A percentile compares a stretch with the other conserved stretches of the same genome.
Conservation (phyloP, 2,113 vertebrate species). For the Isichthys henryi region DNA sequence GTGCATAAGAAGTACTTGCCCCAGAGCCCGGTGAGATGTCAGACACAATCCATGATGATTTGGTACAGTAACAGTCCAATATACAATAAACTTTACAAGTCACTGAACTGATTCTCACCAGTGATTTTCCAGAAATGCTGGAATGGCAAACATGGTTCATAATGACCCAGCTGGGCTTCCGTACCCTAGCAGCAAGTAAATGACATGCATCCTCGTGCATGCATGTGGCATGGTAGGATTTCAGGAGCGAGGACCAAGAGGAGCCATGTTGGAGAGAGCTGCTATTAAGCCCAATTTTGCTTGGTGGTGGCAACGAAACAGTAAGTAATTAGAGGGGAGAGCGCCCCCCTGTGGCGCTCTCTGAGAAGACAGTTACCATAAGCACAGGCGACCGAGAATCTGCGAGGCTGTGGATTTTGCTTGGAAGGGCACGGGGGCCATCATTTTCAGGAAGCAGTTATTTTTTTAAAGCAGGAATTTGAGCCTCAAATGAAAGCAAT, state of each 20-base stretch:
- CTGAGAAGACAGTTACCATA: not conserved
- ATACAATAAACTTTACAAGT: not conserved
- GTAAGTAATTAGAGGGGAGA: constrained; percentile 67
- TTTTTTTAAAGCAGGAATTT: not conserved
- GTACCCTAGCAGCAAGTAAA: not conserved
- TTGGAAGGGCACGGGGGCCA: not conserved
- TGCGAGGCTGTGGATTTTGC: not conserved
- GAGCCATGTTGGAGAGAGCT: constrained; percentile 30
- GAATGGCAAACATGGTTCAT: not conserved
- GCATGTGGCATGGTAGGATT: constrained; percentile 44
- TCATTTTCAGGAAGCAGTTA: no score
- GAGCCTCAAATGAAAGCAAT: not conserved
- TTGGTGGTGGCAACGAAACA: constrained; percentile 48
- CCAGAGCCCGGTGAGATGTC: not conserved
- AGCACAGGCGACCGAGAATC: constrained; percentile 28
- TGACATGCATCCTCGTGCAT: constrained; percentile 38
- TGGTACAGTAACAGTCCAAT: not conserved
- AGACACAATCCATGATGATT: not conserved
- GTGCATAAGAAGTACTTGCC: not conserved
- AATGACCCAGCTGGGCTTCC: not conserved
- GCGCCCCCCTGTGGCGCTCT: constrained; percentile 52
- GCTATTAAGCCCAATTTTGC: constrained; percentile 36
- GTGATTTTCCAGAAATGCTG: not conserved
- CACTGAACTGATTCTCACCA: not conserved
- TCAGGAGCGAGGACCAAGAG: not conserved